Base-by-base conservation (phyloP, 2,113 vertebrate species). In the Datnioides undecimradiatus region DNA sequence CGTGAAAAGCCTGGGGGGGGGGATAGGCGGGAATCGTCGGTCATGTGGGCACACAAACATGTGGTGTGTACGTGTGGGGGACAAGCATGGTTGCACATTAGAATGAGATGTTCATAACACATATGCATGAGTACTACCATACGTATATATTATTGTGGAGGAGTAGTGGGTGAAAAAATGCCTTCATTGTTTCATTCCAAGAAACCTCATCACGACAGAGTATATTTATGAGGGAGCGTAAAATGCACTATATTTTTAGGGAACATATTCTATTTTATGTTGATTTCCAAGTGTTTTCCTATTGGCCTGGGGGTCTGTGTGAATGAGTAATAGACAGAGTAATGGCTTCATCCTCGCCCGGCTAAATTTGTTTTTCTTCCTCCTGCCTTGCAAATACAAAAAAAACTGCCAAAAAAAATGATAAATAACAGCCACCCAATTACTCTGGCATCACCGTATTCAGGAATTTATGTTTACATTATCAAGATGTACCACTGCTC, bases 381-480 rank as follows among this genome's bases (percentile, higher is more conserved):
- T 73, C 21, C 72, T 83, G 83, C 76, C 71, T 88, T 66, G 83
- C 76, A 88, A 90, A 89, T 83, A 81, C 76, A 84, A 76, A 76
- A 76, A 84, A 84, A 82, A 52, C 64, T 77, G 73, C 65, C 83
- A 78, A 86, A 84, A 43, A 73, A 87, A 91, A 89, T 77, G 91
- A 92, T 92, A 90, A 91, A 91, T 92, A 92, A 87, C 86, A 73
- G 77, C 83, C 57, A 82, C 58, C 84, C 90, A 93, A 93, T 93
- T 93, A 93, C 83, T 87, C 38, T 79, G 73, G 87, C 88, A 90
- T 91, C 88, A 82, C 88, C 73, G 66, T 87, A 90, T 91, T 90
- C 91, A 86, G 88, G 73, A 92, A 91, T 92, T 82, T 88, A 91
- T 92, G 89, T 91, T 93, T 91, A 92, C 86, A 92, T 92, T 92